Percentiles rank a stretch among this genome's conserved stretches.
Conservation (phyloP, 2,113 vertebrate species). For the Dromas ardeola region DNA sequence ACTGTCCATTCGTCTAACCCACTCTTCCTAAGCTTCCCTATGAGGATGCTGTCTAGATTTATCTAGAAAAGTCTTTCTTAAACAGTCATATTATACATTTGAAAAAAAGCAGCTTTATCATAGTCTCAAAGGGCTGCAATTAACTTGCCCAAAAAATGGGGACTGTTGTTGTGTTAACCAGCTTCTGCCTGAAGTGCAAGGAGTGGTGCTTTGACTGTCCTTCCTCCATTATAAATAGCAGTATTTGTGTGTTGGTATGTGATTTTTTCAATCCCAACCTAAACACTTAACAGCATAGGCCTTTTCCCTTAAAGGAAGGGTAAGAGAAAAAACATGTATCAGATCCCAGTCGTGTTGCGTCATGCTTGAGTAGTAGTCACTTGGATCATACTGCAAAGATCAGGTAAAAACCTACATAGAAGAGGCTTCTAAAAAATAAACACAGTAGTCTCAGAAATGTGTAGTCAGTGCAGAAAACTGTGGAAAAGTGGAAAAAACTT, state of each 20-base stretch:
- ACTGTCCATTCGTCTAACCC: no score
- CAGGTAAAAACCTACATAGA: background rate
- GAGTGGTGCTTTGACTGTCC: background rate
- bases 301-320: background rate
- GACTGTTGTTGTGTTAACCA: background rate
- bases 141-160: background rate
- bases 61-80: background rate
- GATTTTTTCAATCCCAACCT: background rate
- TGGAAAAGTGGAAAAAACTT: background rate
- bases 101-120: background rate
- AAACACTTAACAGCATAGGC: background rate
- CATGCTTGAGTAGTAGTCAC: background rate
- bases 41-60: no score
- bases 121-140: background rate
- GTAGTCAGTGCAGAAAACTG: background rate
- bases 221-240: background rate
- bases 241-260: background rate
- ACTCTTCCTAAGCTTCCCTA: no score
- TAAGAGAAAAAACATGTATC: background rate
- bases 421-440: background rate
- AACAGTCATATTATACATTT: background rate
- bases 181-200: background rate
- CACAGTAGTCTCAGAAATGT: background rate
- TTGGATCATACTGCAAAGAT: background rate
- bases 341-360: background rate